phyloP scores from a whole-genome alignment of 2,888 invertebrate species.

The Drosophila cracens region DNA sequence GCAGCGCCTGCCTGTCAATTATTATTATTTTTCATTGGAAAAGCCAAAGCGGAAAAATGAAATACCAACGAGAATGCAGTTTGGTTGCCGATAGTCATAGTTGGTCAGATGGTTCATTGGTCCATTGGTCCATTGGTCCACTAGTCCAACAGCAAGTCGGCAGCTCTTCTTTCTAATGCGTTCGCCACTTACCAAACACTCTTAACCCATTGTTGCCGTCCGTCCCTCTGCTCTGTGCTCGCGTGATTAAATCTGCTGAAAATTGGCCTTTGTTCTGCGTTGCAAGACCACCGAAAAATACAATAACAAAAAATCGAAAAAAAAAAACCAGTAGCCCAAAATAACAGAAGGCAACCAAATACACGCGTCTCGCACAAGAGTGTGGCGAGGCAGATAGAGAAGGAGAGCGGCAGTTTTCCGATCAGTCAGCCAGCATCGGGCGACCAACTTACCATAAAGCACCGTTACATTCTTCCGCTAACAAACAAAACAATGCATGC shows the following conservation, averaged over 20 bases:
- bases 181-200: slow-evolving; percentile 68
- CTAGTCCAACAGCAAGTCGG: slow-evolving; percentile 21
- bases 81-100: slow-evolving; percentile 34
- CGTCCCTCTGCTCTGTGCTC: slow-evolving; percentile 35
- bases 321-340: slow-evolving; percentile 15
- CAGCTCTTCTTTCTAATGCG: slow-evolving; percentile 61
- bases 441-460: slow-evolving; percentile 78
- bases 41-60: slow-evolving; percentile 74
- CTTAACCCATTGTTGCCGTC: slow-evolving; percentile 72
- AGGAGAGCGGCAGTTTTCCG: slow-evolving; percentile 16
- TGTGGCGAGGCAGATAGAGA: not conserved
- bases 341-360: slow-evolving; percentile 19
- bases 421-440: slow-evolving; percentile 51
- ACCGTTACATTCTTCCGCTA: slow-evolving; percentile 78
- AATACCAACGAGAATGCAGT: slow-evolving; percentile 70
- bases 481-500: slow-evolving; percentile 71
- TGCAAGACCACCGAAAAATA: slow-evolving; percentile 49
- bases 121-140: slow-evolving; percentile 31
- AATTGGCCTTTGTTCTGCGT: slow-evolving; percentile 77
- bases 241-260: slow-evolving; percentile 79
- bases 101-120: slow-evolving; percentile 30
- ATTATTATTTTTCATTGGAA: slow-evolving; percentile 80
- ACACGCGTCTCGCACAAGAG: slow-evolving; percentile 45
- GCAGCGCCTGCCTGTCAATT: slow-evolving; percentile 73
- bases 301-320: not conserved